Percentiles rank a stretch among this genome's conserved stretches.
These are phyloP conservation scores for Falco columbarius DNA, from an alignment of 2,797 vertebrate genomes.

Conservation along the genomic window DNA sequence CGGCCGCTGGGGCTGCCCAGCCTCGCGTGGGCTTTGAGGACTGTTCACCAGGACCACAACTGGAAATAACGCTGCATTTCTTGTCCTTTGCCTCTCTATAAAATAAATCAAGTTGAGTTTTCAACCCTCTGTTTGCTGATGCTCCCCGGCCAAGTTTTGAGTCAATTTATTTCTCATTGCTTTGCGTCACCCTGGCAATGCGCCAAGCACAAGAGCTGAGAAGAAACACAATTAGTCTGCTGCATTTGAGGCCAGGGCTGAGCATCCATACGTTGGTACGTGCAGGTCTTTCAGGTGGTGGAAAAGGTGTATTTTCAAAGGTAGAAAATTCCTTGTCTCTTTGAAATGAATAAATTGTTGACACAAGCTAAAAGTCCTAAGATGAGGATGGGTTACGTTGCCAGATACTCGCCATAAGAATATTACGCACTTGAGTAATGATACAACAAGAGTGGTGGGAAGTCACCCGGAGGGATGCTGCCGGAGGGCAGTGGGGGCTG, in stretches of 20 bases:
- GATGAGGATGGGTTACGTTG: background rate
- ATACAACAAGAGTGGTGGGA: background rate
- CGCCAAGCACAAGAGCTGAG: background rate
- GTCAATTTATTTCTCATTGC: slow-evolving; percentile 53
- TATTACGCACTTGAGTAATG: background rate
- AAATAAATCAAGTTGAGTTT: slow-evolving; percentile 53
- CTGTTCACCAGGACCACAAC: background rate
- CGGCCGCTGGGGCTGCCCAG: accelerated
- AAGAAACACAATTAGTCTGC: background rate
- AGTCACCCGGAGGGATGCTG: background rate
- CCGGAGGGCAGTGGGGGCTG: background rate
- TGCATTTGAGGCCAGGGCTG: background rate
- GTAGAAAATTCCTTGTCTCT: background rate
- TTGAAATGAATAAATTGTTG: background rate
- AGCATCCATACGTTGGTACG: background rate
- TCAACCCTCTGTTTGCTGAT: slow-evolving; percentile 27
- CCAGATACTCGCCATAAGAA: background rate
- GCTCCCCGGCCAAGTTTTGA: slow-evolving; percentile 26
- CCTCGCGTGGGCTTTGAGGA: background rate
- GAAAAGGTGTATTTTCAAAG: background rate
- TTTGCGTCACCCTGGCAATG: background rate
- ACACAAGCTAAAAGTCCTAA: background rate
- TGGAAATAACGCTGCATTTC: background rate
- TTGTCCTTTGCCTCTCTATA: slow-evolving; percentile 24
- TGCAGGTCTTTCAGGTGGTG: background rate